A percentile compares a stretch with the other conserved stretches of the same genome.
phyloP scores from a whole-genome alignment of 2,888 invertebrate genomes.

The Onchidella celtica region DNA sequence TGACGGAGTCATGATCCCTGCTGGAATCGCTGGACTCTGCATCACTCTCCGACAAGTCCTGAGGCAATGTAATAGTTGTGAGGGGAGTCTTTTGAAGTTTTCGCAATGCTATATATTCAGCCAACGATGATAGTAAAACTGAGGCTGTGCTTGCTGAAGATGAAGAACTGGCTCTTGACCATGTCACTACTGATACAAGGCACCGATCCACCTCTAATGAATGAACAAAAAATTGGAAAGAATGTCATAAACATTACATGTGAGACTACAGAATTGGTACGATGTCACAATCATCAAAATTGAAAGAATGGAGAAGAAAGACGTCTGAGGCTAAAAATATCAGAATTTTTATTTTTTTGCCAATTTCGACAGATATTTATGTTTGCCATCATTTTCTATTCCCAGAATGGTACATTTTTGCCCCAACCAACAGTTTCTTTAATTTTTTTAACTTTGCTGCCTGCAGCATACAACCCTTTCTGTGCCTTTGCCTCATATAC shows the following conservation, averaged over 20 bases:
- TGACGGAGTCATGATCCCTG: constrained; percentile 18
- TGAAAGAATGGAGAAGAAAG: too few species aligned
- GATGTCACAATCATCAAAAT: background rate
- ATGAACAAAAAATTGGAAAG: constrained; percentile 3
- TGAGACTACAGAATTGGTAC: background rate
- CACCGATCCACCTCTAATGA: constrained; percentile 69
- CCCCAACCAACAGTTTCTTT: too few species aligned
- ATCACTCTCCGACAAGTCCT: constrained; percentile 40
- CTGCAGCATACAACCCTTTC: too few species aligned
- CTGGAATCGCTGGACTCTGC: constrained; percentile 30
- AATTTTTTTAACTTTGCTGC: too few species aligned
- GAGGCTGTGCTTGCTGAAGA: constrained; percentile 56
- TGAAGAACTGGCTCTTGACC: constrained; percentile 45
- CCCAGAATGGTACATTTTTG: too few species aligned
- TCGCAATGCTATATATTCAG: constrained; percentile 65
- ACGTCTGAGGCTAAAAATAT: too few species aligned
- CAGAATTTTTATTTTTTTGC: too few species aligned
- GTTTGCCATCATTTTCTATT: too few species aligned
- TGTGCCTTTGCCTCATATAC: too few species aligned
- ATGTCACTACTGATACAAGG: constrained; percentile 66
- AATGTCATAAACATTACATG: too few species aligned
- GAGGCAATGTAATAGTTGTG: constrained; percentile 51
- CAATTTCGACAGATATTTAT: too few species aligned
- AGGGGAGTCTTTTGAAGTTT: constrained; percentile 69
- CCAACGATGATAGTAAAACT: constrained; percentile 61